phyloP scores from a whole-genome alignment of 2,113 vertebrate genomes.

The Aspidoscelis tigris region DNA sequence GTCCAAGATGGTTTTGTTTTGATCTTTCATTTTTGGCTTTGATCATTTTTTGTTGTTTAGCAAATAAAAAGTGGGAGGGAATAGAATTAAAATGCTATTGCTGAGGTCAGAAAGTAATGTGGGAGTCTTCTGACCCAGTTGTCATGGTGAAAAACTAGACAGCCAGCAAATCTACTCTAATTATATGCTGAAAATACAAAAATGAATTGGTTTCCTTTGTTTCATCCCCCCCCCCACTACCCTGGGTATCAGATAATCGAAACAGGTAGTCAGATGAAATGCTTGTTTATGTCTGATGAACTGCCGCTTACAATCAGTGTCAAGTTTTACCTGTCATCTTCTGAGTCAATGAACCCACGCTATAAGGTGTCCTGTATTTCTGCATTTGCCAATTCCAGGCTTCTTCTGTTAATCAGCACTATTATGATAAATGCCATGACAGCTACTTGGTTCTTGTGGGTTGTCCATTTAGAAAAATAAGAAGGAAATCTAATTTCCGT shows the following conservation, averaged over 20 bases:
- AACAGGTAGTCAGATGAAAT: not conserved
- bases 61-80: not conserved
- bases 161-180: not conserved
- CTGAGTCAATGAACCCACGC: not conserved
- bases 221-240: conserved; percentile 9
- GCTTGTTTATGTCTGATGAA: not conserved
- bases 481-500: not conserved
- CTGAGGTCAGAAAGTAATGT: not conserved
- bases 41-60: not conserved
- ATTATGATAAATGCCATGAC: accelerated
- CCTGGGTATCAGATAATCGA: conserved; percentile 1
- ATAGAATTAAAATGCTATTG: not conserved
- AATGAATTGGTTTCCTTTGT: conserved; percentile 24
- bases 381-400: not conserved
- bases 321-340: accelerated
- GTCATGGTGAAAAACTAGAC: not conserved
- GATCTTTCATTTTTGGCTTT: not conserved
- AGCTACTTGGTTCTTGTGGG: not conserved
- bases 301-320: not conserved
- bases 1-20: not conserved
- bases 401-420: not conserved
- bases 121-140: not conserved
- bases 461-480: not conserved
- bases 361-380: not conserved
- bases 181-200: conserved; percentile 8